Conservation (phyloP, 1,140 invertebrate genomes). For the Venustaconcha ellipsiformis region DNA sequence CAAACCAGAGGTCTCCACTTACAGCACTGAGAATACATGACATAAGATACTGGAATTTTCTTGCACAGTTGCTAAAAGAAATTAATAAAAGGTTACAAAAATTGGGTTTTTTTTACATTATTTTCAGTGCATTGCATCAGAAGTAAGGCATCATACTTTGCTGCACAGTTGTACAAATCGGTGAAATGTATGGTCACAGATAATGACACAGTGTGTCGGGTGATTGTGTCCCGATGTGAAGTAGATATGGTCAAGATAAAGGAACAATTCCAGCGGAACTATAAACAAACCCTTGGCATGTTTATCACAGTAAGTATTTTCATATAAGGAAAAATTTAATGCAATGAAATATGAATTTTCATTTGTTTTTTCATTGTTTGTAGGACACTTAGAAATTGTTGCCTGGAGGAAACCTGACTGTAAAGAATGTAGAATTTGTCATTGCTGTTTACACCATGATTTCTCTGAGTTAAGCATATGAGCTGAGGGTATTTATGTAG, state of each 20-base stretch:
- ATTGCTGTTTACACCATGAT: too few species aligned
- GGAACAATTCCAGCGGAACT: slow-evolving; percentile 67
- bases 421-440: too few species aligned
- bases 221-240: slow-evolving; percentile 70
- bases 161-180: slow-evolving; percentile 63
- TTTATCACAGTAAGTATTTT: slow-evolving; percentile 59
- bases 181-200: slow-evolving; percentile 70
- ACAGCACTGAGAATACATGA: too few species aligned
- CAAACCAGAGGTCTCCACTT: too few species aligned
- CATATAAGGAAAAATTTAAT: background rate
- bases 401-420: too few species aligned
- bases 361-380: background rate
- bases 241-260: slow-evolving; percentile 74
- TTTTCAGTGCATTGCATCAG: slow-evolving; percentile 58
- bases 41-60: too few species aligned
- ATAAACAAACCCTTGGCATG: slow-evolving; percentile 55
- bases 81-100: background rate
- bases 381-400: too few species aligned
- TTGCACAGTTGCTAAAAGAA: background rate
- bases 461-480: too few species aligned
- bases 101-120: background rate
- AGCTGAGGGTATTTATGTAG: too few species aligned
- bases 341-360: background rate
- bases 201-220: slow-evolving; percentile 67
- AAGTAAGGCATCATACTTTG: slow-evolving; percentile 65